Base-by-base conservation (phyloP, 1,140 invertebrate species). In the Macrotrachela quadricornifera region DNA sequence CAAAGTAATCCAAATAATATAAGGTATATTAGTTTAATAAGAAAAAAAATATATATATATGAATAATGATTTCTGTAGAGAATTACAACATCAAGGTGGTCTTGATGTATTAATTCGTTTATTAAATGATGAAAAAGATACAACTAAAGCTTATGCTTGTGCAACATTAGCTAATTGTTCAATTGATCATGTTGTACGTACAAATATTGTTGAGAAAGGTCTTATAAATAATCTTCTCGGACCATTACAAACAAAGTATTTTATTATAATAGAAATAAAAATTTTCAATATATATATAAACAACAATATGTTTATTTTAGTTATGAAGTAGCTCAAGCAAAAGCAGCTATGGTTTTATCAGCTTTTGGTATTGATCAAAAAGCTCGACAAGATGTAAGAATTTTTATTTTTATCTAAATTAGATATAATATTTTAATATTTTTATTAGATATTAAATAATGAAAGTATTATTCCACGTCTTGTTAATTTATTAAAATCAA, bases 121-220 rank as follows among this genome's bases (percentile, higher is more conserved):
- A n/a, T 55, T 71, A 38, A 46, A 54, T 14, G 63, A 68, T 42
- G 15, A 49, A 10, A 57, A 61, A 51, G 66, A 70, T 40, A 61
- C 60, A 44, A 64, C 61, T 10, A 60, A 67, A 9, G 61, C 67
- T 10, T 67, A 69, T 57, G 63, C 64, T 14, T 63, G 63, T 1
- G 62, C 62, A 55, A 60, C 62, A 13, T 60, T 71, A 12, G 66
- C 65, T 18, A 69, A 71, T 56, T 58, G 70, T 54, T 61, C 67
- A 18, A 61, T 61, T 17, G 64, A 69, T 38, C 68, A 70, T 44
- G 49, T 46, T 0, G 56, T 69, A 10, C 49, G 69, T 13, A 30
- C 54, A 16, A 63, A 67, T 49, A 61, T 63, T 16, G 2, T 30
- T 4, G 21, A 30, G 8, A 30, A 30, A 30, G 21, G 21, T 30